Evolutionary conservation across 2,888 invertebrate species (phyloP).

Genomic region (Chloroclystis v-ata): DNA sequence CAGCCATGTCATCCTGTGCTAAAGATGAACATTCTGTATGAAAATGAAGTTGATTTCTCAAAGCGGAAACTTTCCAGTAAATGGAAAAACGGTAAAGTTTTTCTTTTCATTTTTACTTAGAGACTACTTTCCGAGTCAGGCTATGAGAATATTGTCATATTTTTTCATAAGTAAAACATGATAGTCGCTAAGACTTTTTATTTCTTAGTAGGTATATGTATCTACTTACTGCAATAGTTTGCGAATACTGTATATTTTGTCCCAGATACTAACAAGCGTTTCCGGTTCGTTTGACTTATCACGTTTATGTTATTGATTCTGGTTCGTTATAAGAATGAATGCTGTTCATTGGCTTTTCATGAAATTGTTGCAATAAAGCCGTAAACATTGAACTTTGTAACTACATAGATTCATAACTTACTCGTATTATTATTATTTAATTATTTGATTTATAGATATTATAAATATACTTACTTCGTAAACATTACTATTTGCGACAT

Average conservation of each 20-base stretch:
- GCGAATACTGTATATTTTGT: constrained; percentile 5
- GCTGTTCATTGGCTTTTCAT: constrained; percentile 3
- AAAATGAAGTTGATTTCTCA: constrained; percentile 3
- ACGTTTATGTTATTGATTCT: constrained; percentile 18
- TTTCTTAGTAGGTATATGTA: not conserved
- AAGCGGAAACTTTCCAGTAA: not conserved
- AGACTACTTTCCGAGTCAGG: not conserved
- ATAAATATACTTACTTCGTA: too few species aligned
- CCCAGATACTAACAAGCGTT: constrained; percentile 29
- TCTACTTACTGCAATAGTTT: too few species aligned
- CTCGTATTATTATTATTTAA: too few species aligned
- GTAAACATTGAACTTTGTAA: too few species aligned
- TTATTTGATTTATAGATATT: too few species aligned
- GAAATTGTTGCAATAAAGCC: not conserved
- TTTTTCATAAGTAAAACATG: not conserved
- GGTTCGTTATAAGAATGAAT: constrained; percentile 25
- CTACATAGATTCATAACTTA: too few species aligned
- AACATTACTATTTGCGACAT: too few species aligned
- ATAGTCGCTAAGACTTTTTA: not conserved
- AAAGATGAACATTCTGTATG: constrained; percentile 6
- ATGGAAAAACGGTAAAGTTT: not conserved
- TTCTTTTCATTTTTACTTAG: constrained; percentile 1
- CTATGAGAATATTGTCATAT: not conserved
- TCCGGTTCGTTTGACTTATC: constrained; percentile 32
- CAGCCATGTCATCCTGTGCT: not conserved